Percentiles rank a stretch among this genome's conserved stretches.
These are phyloP conservation scores for Nesometra sesokonis DNA, from an alignment of 35 echinoderm and acorn worm species.

Conservation along the genomic window DNA sequence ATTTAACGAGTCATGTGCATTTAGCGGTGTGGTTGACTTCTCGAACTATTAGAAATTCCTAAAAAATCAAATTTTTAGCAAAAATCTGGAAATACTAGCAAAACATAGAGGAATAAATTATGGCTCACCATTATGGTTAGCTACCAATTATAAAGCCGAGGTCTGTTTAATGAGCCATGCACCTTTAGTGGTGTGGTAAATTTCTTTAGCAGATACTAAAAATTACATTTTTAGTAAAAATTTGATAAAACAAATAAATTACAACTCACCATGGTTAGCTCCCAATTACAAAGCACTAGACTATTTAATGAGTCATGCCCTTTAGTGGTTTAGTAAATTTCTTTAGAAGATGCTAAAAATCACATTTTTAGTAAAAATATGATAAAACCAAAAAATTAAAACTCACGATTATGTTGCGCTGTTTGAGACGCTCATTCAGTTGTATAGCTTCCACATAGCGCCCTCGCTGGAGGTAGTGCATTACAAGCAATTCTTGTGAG, in stretches of 20 bases:
- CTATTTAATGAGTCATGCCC: neutral
- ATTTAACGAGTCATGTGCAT: neutral
- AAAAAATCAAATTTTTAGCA: no score
- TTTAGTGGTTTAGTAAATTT: neutral
- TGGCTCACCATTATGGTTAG: no score
- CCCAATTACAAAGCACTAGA: neutral
- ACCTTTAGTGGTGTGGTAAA: neutral
- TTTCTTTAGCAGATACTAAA: neutral
- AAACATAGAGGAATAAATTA: no score
- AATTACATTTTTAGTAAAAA: no score
- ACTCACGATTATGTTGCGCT: constrained; percentile 73
- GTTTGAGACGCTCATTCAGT: constrained; percentile 74
- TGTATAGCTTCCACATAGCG: constrained; percentile 85
- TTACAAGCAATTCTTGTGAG: constrained; percentile 83
- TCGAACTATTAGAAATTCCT: neutral
- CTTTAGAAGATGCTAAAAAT: neutral
- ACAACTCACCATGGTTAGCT: no score
- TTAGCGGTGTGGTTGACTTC: neutral
- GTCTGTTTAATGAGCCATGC: neutral
- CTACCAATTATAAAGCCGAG: neutral
- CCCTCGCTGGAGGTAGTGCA: constrained; percentile 82
- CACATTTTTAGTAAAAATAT: neutral
- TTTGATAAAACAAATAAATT: no score
- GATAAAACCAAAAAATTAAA: neutral
- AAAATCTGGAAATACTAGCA: no score